Conservation (phyloP, 92 coral and sea anemone genomes). For the Desmophyllum pertusum region DNA sequence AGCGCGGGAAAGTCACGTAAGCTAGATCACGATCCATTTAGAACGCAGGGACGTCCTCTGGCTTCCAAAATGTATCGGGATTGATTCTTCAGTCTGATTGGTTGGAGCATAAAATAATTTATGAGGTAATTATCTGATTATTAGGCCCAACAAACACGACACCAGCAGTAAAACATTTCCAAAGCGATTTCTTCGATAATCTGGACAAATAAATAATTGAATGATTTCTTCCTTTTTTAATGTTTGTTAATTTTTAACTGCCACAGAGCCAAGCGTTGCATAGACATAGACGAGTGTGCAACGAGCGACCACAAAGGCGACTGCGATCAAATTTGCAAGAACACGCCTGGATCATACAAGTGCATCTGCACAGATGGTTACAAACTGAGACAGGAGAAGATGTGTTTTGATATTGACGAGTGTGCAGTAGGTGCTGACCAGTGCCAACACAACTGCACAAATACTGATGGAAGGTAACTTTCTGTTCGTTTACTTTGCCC, state of each 20-base stretch:
- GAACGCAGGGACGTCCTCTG: neutral
- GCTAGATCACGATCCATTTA: neutral
- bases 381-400: conserved; percentile 46
- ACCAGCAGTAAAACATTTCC: neutral
- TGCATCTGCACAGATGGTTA: conserved; percentile 77
- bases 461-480: conserved; percentile 75
- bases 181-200: neutral
- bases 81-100: neutral
- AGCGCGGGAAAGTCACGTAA: no score
- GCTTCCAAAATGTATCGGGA: no score
- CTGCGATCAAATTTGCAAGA: conserved; percentile 83
- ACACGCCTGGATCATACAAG: conserved; percentile 77
- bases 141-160: neutral
- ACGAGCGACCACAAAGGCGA: conserved; percentile 74
- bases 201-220: neutral
- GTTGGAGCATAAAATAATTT: neutral
- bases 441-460: conserved; percentile 79
- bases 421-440: conserved; percentile 52
- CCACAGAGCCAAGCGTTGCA: conserved; percentile 66
- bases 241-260: neutral
- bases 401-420: conserved; percentile 78
- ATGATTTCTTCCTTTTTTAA: neutral
- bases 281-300: conserved; percentile 84
- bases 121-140: neutral
- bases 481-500: neutral